Conservation (phyloP, 2,113 vertebrate species). For the Himantopus leucocephalus region DNA sequence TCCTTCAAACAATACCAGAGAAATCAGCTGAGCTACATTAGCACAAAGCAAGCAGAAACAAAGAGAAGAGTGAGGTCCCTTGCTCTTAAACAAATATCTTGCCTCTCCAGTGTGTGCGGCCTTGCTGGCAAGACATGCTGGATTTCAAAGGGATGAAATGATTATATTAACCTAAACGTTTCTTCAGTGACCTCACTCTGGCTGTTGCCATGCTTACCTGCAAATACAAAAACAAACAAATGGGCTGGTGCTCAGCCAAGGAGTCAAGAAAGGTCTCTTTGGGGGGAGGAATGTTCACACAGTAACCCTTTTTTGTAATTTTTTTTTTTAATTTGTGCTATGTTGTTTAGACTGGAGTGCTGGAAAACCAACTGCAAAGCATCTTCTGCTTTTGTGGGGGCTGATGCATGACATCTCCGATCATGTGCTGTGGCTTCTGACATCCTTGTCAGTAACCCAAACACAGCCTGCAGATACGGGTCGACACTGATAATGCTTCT, state of each 20-base stretch:
- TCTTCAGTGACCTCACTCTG: not conserved
- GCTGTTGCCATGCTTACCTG: conserved; percentile 23
- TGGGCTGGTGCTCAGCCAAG: not conserved
- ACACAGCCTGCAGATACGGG: not conserved
- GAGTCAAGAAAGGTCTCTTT: not conserved
- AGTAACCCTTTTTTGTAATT: not conserved
- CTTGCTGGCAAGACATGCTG: not conserved
- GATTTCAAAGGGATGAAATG: not conserved
- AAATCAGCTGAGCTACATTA: not conserved
- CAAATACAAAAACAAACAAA: not conserved
- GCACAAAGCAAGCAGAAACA: not conserved
- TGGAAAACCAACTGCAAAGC: not conserved
- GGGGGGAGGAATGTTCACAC: not conserved
- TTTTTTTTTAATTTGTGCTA: not conserved
- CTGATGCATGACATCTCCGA: not conserved
- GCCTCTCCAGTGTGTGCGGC: not conserved
- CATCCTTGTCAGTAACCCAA: not conserved
- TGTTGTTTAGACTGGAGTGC: not conserved
- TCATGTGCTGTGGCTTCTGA: not conserved
- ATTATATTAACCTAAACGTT: not conserved
- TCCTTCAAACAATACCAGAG: not conserved
- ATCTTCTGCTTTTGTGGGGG: not conserved
- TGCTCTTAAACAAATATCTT: not conserved
- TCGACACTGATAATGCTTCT: not conserved
- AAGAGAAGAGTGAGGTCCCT: not conserved